phyloP scores from a whole-genome alignment of 64 coral and sea anemone species.

The Anthopleura sola region DNA sequence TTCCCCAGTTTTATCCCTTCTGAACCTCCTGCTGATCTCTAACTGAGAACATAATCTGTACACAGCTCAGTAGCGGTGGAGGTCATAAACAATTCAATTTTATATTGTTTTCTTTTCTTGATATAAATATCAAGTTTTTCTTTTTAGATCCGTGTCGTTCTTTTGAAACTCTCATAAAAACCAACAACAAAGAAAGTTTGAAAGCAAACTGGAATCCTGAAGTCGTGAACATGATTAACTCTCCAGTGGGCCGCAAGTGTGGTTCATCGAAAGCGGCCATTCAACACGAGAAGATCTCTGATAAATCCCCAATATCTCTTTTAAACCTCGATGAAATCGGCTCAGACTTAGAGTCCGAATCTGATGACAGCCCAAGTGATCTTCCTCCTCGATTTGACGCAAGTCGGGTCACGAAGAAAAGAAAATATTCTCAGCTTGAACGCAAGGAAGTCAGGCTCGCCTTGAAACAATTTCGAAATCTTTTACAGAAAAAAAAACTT shows the following conservation, averaged over 20 bases:
- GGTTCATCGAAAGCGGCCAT: neutral
- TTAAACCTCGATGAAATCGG: neutral
- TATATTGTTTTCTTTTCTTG: too few species aligned
- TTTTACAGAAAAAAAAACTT: neutral
- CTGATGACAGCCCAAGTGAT: neutral
- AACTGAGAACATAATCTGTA: too few species aligned
- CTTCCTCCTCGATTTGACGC: conserved; percentile 5
- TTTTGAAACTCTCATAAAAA: too few species aligned
- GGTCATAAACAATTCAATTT: too few species aligned
- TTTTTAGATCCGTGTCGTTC: too few species aligned
- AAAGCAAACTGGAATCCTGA: too few species aligned
- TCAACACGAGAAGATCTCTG: neutral
- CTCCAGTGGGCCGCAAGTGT: neutral
- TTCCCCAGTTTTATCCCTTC: too few species aligned
- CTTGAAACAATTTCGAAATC: neutral
- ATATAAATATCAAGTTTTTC: too few species aligned
- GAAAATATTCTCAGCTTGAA: neutral
- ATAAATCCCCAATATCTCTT: neutral
- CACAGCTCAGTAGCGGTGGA: too few species aligned
- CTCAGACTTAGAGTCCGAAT: neutral
- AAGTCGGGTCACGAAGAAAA: neutral
- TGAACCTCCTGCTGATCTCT: too few species aligned
- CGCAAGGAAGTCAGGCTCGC: conserved; percentile 12
- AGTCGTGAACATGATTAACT: too few species aligned
- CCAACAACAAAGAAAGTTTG: too few species aligned